Evolutionary conservation across 2,888 invertebrate species (phyloP).

Genomic region (Agrochola litura): DNA sequence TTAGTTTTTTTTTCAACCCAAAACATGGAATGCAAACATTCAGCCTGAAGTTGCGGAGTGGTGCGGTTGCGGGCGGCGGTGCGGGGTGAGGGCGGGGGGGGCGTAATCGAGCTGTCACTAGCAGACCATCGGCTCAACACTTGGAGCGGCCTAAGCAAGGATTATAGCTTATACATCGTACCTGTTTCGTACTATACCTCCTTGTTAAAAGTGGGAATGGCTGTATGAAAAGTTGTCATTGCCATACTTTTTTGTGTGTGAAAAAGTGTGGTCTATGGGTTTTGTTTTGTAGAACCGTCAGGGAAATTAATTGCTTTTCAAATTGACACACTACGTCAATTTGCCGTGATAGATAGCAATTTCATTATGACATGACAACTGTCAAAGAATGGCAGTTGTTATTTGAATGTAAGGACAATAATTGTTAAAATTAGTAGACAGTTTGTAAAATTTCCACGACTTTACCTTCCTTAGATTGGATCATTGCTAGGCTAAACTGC

Average conservation of each 20-base stretch:
- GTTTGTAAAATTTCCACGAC: not conserved
- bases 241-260: not conserved
- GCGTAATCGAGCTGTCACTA: conserved; percentile 74
- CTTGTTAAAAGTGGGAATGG: conserved; percentile 49
- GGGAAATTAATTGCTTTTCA: too few relatives aligned
- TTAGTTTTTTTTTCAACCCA: conserved; percentile 56
- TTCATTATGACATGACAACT: too few relatives aligned
- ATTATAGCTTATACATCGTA: conserved; percentile 69
- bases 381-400: too few relatives aligned
- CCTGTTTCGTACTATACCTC: conserved; percentile 56
- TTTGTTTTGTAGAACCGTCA: not conserved
- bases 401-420: too few relatives aligned
- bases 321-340: too few relatives aligned
- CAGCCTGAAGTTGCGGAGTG: conserved; percentile 60
- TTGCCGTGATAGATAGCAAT: too few relatives aligned
- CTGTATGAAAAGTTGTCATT: conserved; percentile 38
- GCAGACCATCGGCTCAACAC: conserved; percentile 71
- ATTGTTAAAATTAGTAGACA: not conserved
- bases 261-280: not conserved
- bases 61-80: conserved; percentile 43
- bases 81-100: conserved; percentile 45
- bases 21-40: conserved; percentile 64
- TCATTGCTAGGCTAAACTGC: too few relatives aligned
- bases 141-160: conserved; percentile 71
- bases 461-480: too few relatives aligned